A percentile compares a stretch with the other conserved stretches of the same genome.
These are phyloP conservation scores for Argyresthia goedartella DNA, from an alignment of 2,888 invertebrate species.

Conservation along the genomic window DNA sequence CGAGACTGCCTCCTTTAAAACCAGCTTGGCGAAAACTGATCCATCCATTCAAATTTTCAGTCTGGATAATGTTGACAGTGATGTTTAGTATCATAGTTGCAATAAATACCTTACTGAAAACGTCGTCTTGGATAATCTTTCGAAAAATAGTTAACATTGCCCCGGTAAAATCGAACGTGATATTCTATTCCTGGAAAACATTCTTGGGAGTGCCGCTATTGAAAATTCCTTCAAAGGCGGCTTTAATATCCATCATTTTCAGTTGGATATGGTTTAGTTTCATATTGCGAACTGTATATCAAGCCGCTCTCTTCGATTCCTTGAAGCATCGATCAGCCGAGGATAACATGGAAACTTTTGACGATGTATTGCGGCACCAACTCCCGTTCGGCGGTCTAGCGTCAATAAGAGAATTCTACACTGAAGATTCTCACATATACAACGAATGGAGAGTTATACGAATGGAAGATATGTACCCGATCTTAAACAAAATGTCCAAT, in stretches of 20 bases:
- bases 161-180: slow-evolving; percentile 25
- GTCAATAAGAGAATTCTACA: slow-evolving; percentile 29
- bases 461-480: slow-evolving; percentile 13
- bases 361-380: slow-evolving; percentile 21
- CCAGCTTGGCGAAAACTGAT: slow-evolving; percentile 38
- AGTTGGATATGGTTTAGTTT: slow-evolving; percentile 39
- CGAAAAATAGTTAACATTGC: slow-evolving; percentile 19
- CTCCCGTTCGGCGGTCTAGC: slow-evolving; percentile 29
- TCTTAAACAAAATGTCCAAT: slow-evolving; percentile 25
- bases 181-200: slow-evolving; percentile 36
- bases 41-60: slow-evolving; percentile 25
- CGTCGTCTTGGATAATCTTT: slow-evolving; percentile 20
- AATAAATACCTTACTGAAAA: slow-evolving; percentile 22
- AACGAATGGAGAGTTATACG: slow-evolving; percentile 26
- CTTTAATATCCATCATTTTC: slow-evolving; percentile 21
- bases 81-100: slow-evolving; percentile 28
- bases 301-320: slow-evolving; percentile 31
- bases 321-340: slow-evolving; percentile 27
- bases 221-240: slow-evolving; percentile 23
- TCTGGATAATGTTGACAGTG: slow-evolving; percentile 24
- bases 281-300: slow-evolving; percentile 33
- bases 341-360: slow-evolving; percentile 20
- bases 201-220: slow-evolving; percentile 34
- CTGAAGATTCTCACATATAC: slow-evolving; percentile 25
- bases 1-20: slow-evolving; percentile 24